These are phyloP conservation scores for Drosophila phalerata DNA, from an alignment of 2,888 invertebrate genomes.

Conservation along the genomic window DNA sequence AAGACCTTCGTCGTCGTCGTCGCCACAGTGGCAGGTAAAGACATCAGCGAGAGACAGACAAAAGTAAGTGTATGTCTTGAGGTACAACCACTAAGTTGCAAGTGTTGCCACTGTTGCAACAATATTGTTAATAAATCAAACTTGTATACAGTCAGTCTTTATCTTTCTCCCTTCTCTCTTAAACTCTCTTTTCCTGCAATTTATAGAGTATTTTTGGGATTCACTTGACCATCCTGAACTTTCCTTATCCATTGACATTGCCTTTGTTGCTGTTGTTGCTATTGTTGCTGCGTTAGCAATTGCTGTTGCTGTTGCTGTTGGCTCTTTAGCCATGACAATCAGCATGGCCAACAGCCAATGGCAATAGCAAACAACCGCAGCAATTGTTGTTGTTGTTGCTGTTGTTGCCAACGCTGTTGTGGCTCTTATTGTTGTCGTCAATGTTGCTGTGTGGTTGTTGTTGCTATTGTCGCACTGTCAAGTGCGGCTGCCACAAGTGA, in stretches of 20 bases:
- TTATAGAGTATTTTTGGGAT: conserved; percentile 42
- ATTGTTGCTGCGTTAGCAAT: conserved; percentile 13
- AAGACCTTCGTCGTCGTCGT: conserved; percentile 5
- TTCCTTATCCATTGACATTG: conserved; percentile 46
- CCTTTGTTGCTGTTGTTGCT: conserved; percentile 1
- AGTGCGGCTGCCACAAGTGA: conserved; percentile 77
- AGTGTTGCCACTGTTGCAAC: conserved; percentile 9
- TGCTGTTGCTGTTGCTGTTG: conserved; percentile 61
- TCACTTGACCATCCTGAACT: conserved; percentile 39
- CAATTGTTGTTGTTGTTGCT: conserved; percentile 72
- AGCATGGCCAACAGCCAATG: conserved; percentile 74
- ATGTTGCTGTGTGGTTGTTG: conserved; percentile 51
- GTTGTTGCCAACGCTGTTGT: conserved; percentile 26
- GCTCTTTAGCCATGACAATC: conserved; percentile 78
- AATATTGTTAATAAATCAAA: neutral
- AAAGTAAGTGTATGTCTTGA: conserved; percentile 44
- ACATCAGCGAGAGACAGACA: conserved; percentile 29
- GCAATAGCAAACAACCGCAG: conserved; percentile 73
- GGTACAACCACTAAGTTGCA: conserved; percentile 17
- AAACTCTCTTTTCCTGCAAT: neutral
- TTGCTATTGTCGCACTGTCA: conserved; percentile 72
- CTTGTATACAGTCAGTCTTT: neutral
- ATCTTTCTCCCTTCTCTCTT: neutral
- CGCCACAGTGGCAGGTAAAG: conserved; percentile 58
- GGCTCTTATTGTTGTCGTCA: conserved; percentile 28